Percentiles rank a stretch among this genome's conserved stretches.
Conservation (phyloP, 1,140 invertebrate species). For the Linepithema humile region DNA sequence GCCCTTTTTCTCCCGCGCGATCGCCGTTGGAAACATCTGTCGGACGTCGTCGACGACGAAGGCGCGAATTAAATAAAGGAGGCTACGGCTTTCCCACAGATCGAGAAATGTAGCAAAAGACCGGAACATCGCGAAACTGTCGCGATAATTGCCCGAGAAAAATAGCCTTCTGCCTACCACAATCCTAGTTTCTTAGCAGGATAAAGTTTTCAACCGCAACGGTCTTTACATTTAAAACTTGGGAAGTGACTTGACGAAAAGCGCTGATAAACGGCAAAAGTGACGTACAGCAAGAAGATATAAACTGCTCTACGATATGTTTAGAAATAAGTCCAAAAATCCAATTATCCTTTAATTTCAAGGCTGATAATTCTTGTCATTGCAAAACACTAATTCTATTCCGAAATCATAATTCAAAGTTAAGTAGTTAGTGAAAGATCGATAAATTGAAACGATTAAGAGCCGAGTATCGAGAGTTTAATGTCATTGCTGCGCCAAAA, state of each 20-base stretch:
- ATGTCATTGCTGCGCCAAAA: background rate
- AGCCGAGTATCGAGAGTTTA: background rate
- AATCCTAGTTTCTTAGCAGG: too few species aligned
- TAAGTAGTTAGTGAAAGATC: too few species aligned
- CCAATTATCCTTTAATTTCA: background rate
- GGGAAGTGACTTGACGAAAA: too few species aligned
- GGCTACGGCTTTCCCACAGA: constrained; percentile 30
- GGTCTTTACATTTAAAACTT: too few species aligned
- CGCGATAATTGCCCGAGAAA: background rate
- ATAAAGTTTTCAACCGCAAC: too few species aligned
- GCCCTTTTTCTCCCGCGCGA: background rate
- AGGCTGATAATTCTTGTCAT: background rate
- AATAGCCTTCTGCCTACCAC: too few species aligned
- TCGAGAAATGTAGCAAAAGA: background rate
- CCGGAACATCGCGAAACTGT: background rate
- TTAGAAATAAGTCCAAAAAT: background rate
- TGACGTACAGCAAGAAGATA: background rate
- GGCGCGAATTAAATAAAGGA: constrained; percentile 34
- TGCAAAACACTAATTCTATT: background rate
- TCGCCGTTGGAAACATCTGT: constrained; percentile 22
- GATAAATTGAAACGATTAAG: too few species aligned
- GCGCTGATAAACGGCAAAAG: too few species aligned
- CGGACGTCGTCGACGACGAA: constrained; percentile 3
- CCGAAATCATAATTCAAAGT: background rate
- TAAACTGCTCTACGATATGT: too few species aligned